Conservation (phyloP, 2,888 invertebrate genomes). For the Campoletis raptor region DNA sequence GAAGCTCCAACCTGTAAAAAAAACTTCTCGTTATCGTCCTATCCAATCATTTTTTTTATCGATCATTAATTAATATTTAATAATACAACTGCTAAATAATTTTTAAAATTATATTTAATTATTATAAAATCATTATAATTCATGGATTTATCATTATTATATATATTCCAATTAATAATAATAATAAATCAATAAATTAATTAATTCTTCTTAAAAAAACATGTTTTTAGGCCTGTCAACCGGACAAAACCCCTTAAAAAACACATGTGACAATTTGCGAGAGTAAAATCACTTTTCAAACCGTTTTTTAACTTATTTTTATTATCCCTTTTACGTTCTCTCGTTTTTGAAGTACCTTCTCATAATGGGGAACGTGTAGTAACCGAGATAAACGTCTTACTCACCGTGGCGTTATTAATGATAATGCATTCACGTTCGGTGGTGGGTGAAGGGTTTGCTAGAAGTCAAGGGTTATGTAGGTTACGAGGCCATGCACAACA, state of each 20-base stretch:
- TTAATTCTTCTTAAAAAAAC: no score
- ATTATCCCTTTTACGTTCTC: neutral
- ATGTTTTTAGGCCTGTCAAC: no score
- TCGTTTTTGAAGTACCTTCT: neutral
- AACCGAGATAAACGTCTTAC: slow-evolving; percentile 61
- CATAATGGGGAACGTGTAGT: slow-evolving; percentile 20
- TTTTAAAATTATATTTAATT: no score
- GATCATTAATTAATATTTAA: no score
- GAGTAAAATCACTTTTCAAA: neutral
- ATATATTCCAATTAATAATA: no score
- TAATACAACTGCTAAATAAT: no score
- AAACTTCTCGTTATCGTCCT: no score
- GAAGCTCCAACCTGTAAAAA: no score
- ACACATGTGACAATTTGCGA: neutral
- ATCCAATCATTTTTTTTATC: no score
- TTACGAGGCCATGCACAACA: neutral
- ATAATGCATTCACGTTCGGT: slow-evolving; percentile 41
- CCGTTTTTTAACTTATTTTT: neutral
- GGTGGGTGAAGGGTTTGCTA: slow-evolving; percentile 22
- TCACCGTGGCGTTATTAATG: slow-evolving; percentile 59
- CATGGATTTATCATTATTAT: no score
- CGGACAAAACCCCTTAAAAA: neutral
- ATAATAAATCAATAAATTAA: no score
- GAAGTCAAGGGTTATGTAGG: slow-evolving; percentile 16
- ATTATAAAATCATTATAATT: no score